Evolutionary conservation across 2,888 invertebrate genomes (phyloP).

Genomic region (Chloroclysta siterata): DNA sequence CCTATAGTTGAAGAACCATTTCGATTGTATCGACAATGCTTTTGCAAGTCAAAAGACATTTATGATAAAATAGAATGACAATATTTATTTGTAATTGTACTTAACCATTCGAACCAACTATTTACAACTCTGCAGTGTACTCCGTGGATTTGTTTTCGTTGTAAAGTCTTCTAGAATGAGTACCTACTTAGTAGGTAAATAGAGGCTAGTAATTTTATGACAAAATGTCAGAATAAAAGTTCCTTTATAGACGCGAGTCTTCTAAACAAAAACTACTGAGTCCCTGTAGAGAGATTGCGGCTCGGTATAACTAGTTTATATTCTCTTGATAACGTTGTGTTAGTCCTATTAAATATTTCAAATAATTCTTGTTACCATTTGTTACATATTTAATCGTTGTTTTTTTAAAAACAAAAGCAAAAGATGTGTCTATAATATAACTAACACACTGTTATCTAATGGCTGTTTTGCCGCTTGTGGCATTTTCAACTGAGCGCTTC

Average conservation of each 20-base stretch:
- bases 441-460: too few relatives aligned
- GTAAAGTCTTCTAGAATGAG: neutral
- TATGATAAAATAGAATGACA: slow-evolving; percentile 37
- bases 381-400: too few relatives aligned
- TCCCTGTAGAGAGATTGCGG: too few relatives aligned
- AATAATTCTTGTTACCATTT: too few relatives aligned
- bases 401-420: too few relatives aligned
- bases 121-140: neutral
- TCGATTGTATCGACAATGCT: slow-evolving; percentile 48
- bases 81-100: slow-evolving; percentile 20
- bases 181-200: neutral
- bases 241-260: too few relatives aligned
- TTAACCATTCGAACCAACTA: slow-evolving; percentile 5
- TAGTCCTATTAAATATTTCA: too few relatives aligned
- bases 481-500: neutral
- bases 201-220: neutral
- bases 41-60: slow-evolving; percentile 78
- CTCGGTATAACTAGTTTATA: too few relatives aligned
- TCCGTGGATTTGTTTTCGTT: neutral
- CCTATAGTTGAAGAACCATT: slow-evolving; percentile 6
- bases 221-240: neutral
- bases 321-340: too few relatives aligned
- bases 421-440: too few relatives aligned
- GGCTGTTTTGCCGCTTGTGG: neutral
- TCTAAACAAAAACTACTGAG: too few relatives aligned